Percentiles rank a stretch among this genome's conserved stretches.
These are phyloP conservation scores for Hartigia nigra DNA, from an alignment of 2,888 invertebrate genomes.

Conservation along the genomic window DNA sequence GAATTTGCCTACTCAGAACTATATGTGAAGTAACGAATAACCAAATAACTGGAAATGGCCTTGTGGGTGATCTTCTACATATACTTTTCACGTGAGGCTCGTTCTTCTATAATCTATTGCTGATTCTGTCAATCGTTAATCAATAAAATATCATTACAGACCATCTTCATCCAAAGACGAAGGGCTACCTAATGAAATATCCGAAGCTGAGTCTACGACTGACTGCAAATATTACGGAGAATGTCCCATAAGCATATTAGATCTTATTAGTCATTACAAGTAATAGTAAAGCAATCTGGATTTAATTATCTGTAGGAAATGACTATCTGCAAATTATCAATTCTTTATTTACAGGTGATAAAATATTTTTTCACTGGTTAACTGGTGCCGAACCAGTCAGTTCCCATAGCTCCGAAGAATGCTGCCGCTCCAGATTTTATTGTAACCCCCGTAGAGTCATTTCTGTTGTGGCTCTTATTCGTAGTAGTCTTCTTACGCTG, in stretches of 20 bases:
- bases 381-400: constrained; percentile 80
- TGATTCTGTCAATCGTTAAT: not conserved
- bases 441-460: constrained; percentile 68
- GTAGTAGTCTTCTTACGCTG: constrained; percentile 68
- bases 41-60: constrained; percentile 70
- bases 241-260: constrained; percentile 70
- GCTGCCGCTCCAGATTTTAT: constrained; percentile 81
- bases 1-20: constrained; percentile 71
- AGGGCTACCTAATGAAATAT: constrained; percentile 67
- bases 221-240: constrained; percentile 64
- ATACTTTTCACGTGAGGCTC: constrained; percentile 75
- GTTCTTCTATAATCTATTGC: not conserved
- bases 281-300: not conserved
- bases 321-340: not conserved
- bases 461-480: constrained; percentile 61
- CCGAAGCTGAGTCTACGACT: constrained; percentile 68
- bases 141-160: constrained; percentile 61
- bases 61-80: constrained; percentile 76
- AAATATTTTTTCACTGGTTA: constrained; percentile 32
- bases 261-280: constrained; percentile 60
- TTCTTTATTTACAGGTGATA: constrained; percentile 1
- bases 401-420: constrained; percentile 84
- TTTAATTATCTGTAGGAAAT: not conserved
- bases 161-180: constrained; percentile 71
- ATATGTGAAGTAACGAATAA: constrained; percentile 74